Base-by-base conservation (phyloP, 2,888 invertebrate species). In the Tethea ocularis region DNA sequence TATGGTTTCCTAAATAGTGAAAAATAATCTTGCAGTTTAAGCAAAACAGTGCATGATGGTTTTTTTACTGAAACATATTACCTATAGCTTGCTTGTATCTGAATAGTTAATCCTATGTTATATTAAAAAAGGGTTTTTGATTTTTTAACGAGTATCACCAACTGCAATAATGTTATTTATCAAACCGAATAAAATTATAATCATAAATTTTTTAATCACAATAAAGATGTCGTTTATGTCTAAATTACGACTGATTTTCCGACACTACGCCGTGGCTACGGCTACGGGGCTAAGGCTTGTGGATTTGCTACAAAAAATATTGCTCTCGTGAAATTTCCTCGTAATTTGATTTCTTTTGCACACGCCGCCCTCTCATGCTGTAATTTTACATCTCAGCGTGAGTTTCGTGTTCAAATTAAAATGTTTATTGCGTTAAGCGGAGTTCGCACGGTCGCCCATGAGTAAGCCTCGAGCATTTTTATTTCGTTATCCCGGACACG, bases 371-470 rank as follows among this genome's bases (percentile, higher is more conserved):
- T 84, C 84, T 83, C 82, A 68, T 74, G 77, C 77, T 71, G 88
- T 87, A 87, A 93, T 91, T 91, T 87, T 74, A 75, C 86, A 90
- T 91, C 92, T 85, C 92, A 91, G 92, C 92, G 81, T 91, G 92
- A 89, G 88, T 86, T 91, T 92, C 86, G 89, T 86, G 90, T 87
- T 82, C 88, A 91, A 92, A 92, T 93, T 93, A 93, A 92, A 93
- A 91, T 90, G 92, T 92, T 92, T 93, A 93, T 92, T 92, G 86
- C 91, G 82, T 93, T 91, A 91, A 84, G 87, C 86, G 80, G 78
- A 86, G 87, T 92, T 91, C 91, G 92, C 92, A 91, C 90, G 91
- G 81, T 86, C 80, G 84, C 80, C 77, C 79, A 81, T 77, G 77
- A 80, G 80, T 78, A 75, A 33, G 79, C 83, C 78, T 78, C 74